Conservation (phyloP, 2,888 invertebrate genomes). For the Cosmia pyralina region DNA sequence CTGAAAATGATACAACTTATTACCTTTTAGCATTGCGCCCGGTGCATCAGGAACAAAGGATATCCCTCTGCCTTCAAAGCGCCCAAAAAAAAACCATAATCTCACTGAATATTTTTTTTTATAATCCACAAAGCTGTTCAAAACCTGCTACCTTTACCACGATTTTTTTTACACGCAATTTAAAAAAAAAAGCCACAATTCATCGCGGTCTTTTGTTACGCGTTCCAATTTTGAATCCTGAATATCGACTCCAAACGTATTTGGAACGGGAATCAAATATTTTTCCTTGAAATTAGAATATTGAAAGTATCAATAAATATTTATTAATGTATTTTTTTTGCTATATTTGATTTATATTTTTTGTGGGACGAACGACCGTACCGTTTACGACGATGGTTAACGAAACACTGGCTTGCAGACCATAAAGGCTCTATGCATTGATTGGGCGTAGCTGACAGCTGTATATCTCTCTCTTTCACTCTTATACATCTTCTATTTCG, state of each 20-base stretch:
- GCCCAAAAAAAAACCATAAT: constrained; percentile 31
- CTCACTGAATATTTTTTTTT: constrained; percentile 21
- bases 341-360: constrained; percentile 71
- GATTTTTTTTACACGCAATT: constrained; percentile 48
- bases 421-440: constrained; percentile 86
- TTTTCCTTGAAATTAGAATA: constrained; percentile 44
- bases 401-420: constrained; percentile 86
- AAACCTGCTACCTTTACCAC: constrained; percentile 32
- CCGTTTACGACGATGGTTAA: constrained; percentile 74
- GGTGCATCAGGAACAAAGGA: constrained; percentile 67
- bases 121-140: constrained; percentile 45
- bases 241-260: constrained; percentile 13
- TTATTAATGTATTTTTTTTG: constrained; percentile 62
- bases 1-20: constrained; percentile 58
- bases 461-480: constrained; percentile 74
- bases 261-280: constrained; percentile 26
- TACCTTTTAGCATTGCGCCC: constrained; percentile 61
- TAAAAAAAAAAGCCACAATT: constrained; percentile 67
- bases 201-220: constrained; percentile 65
- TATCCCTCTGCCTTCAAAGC: constrained; percentile 18
- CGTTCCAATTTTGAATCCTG: constrained; percentile 44
- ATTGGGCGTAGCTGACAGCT: constrained; percentile 85
- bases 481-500: constrained; percentile 68
- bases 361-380: constrained; percentile 64
- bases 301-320: constrained; percentile 43